Evolutionary conservation across 2,797 vertebrate species (phyloP).

Genomic region (Premnoplex brunnescens): DNA sequence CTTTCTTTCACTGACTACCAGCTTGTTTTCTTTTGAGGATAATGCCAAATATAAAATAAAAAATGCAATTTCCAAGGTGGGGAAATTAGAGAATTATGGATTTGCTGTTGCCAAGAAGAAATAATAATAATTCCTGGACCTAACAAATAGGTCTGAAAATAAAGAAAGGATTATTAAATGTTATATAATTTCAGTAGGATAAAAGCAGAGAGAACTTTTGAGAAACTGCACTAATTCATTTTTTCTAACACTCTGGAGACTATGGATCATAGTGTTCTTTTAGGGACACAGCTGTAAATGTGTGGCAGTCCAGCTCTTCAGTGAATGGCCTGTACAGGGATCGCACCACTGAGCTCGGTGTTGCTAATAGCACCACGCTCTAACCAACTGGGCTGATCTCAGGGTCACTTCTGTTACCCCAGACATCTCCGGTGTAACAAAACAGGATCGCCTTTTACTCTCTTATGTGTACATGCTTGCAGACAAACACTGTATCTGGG

Average conservation of each 20-base stretch:
- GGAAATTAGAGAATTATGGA: conserved; percentile 69
- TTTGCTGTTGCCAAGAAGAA: conserved; percentile 71
- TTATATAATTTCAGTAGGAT: conserved; percentile 69
- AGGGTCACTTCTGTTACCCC: neutral
- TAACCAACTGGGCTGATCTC: neutral
- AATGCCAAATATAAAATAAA: conserved; percentile 69
- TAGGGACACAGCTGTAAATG: neutral
- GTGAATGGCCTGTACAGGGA: neutral
- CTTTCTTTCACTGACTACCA: conserved; percentile 73
- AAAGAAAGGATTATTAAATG: conserved; percentile 56
- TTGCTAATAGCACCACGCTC: neutral
- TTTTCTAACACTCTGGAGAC: neutral
- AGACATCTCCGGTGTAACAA: neutral
- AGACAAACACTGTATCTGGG: neutral
- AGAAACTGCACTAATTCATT: neutral
- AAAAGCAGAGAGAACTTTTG: conserved; percentile 18
- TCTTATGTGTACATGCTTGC: neutral
- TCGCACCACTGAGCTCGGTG: neutral
- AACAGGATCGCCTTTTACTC: neutral
- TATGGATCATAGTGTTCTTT: neutral
- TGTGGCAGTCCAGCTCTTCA: neutral
- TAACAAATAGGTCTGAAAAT: conserved; percentile 65
- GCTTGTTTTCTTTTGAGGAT: conserved; percentile 72
- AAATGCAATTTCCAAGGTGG: conserved; percentile 67
- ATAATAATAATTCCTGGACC: conserved; percentile 62